Evolutionary conservation across 1,140 invertebrate species (phyloP), one percentile per base, ranked within the genome.

Genomic region (Papilio polyxenes): DNA sequence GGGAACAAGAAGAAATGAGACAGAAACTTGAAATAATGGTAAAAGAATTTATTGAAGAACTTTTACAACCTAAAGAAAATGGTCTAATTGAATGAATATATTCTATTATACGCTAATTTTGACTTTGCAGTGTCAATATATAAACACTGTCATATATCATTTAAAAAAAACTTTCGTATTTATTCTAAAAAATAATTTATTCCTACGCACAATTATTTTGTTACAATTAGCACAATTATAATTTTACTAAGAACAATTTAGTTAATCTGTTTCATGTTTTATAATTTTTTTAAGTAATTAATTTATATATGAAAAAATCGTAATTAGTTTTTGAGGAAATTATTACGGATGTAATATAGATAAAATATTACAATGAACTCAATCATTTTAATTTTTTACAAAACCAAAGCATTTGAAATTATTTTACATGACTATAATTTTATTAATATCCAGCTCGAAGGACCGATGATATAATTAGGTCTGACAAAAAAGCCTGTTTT

Each of bases 1-100:
- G 98, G 75, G 95, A 98, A 91, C 95, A 96, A 91, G 93, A 95
- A 51, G 94, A 95, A 83, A 94, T 97, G 53, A 95, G 96, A 84
- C 82, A 85, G 11, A 96, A 96, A 49, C 91, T 98, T 5, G 93
- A 96, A n/a, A 96, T 96, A 84, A 97, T 99, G 96, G 97, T 98
- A 9, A 91, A 96, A 37, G 96, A 96, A 65, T 96, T 98, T 80
- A 96, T 98, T 15, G 92, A 96, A 59, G 97, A 98, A 89, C 97
- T 98, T 85, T 95, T 98, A 77, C 96, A 98, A 90, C 98, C 98
- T 0, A 94, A 96, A 83, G 91, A 96, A 84, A 97, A 98, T 93
- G 95, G 95, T n/a, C 93, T 98, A 3, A 95, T 77, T 77, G 44
- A 74, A 69, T 74, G 20, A 37, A 49, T 7, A 74, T 31, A 7